Evolutionary conservation across 2,797 vertebrate genomes (phyloP).

Genomic region (Danio jaintianensis): DNA sequence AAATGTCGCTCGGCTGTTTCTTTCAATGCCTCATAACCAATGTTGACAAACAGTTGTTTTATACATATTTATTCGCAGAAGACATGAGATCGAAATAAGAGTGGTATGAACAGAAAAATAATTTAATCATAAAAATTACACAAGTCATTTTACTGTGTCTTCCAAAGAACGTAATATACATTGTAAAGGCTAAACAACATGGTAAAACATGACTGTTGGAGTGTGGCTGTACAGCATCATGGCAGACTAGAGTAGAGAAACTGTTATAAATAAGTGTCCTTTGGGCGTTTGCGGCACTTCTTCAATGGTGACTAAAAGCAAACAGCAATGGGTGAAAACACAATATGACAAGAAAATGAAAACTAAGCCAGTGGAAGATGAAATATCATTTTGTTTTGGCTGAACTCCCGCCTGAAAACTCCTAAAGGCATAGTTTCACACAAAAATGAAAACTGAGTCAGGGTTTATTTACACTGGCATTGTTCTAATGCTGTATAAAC

Average conservation of each 20-base stretch:
- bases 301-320: slow-evolving; percentile 4
- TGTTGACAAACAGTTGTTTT: slow-evolving; percentile 15
- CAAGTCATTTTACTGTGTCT: slow-evolving; percentile 36
- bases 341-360: slow-evolving; percentile 4
- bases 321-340: slow-evolving; percentile 22
- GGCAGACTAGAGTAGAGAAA: slow-evolving; percentile 5
- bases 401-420: not conserved
- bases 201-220: slow-evolving; percentile 21
- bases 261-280: not conserved
- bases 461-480: no score
- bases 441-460: no score
- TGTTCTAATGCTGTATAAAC: no score
- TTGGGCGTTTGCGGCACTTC: slow-evolving; percentile 7
- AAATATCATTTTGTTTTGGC: not conserved
- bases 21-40: not conserved
- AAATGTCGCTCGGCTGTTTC: not conserved
- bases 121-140: slow-evolving; percentile 58
- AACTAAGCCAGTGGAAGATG: slow-evolving; percentile 6
- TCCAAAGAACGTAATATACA: slow-evolving; percentile 46
- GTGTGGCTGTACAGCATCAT: slow-evolving; percentile 23
- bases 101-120: slow-evolving; percentile 55
- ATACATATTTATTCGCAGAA: slow-evolving; percentile 52
- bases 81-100: slow-evolving; percentile 28
- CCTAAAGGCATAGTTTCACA: not conserved
- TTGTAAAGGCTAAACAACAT: slow-evolving; percentile 42